Evolutionary conservation across 2,797 vertebrate species (phyloP).

Genomic region (Alca torda): DNA sequence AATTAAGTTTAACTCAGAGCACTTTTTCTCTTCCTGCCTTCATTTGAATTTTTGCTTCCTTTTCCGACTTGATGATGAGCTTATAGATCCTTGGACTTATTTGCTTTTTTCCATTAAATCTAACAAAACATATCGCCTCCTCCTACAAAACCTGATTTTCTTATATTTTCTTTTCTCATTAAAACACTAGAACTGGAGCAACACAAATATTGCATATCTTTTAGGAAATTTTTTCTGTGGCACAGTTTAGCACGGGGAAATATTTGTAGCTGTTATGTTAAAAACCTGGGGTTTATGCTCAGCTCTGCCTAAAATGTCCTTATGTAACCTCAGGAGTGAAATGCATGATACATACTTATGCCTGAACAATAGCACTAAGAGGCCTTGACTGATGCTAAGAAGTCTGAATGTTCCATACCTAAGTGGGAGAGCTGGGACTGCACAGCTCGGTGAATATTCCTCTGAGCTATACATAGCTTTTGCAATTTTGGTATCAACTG

Average conservation of each 20-base stretch:
- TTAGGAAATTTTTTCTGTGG: background rate
- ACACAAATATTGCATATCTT: background rate
- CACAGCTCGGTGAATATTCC: background rate
- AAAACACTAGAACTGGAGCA: background rate
- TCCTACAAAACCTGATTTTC: background rate
- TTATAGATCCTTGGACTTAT: background rate
- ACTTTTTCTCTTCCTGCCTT: background rate
- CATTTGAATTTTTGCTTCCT: background rate
- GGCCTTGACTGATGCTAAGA: background rate
- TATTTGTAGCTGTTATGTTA: background rate
- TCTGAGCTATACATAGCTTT: background rate
- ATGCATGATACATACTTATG: background rate
- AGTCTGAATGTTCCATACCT: background rate
- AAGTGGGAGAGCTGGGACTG: conserved; percentile 27
- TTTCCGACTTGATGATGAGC: background rate
- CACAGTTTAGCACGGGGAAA: background rate
- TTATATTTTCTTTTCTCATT: background rate
- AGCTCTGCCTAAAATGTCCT: conserved; percentile 4
- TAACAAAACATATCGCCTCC: background rate
- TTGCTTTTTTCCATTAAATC: background rate
- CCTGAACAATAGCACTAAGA: conserved; percentile 14
- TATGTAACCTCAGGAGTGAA: conserved; percentile 17
- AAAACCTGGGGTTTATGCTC: background rate
- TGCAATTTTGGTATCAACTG: background rate
- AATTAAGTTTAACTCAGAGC: background rate